Evolutionary conservation across 2,113 vertebrate species (phyloP), one percentile per base, ranked within the genome.

Genomic region (Varanus salvator): DNA sequence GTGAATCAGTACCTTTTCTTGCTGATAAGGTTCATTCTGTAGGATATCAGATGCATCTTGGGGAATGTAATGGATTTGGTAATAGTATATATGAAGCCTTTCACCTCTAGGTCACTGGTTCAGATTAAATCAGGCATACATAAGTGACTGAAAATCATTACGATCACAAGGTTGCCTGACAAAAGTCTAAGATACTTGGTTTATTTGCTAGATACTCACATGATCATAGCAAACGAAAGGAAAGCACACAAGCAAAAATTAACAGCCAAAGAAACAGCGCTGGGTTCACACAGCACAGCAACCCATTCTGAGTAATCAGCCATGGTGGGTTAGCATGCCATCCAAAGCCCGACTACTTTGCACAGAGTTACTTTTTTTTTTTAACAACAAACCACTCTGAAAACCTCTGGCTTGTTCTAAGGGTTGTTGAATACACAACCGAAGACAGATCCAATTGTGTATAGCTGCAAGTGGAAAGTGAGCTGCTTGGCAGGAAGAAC

Each of bases 1-100:
- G 86, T 84, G 87, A 19, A n/a, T 87, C 71, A 88, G 88, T 54
- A 90, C 83, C 71, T 92, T 86, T 89, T 90, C 27, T 57, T 93
- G 82, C 87, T 88, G 83, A 93, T 34, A 60, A 87, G 90, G 87
- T 85, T 87, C 12, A 0, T 14, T 6, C 50, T 88, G 64, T 4
- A 83, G 89, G 87, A 89, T 87, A 89, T 89, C 69, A 38, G 87
- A 89, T 14, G 2, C 90, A 83, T 69, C 80, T 89, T n/a, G 0
- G 8, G 78, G 89, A 78, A 34, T 9, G 17, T 92, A n/a, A 85
- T 68, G 64, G 71, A 82, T 91, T 74, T 3, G 8, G 85, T 54
- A 76, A 71, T 1, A 4, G 48, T 7, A 17, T 2, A 17, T 2
- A 75, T 78, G 80, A 60, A 93, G 77, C 68, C 57, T 76, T 86